Evolutionary conservation across 2,888 invertebrate genomes (phyloP).

Genomic region (Drosophila nr. perissopoda): DNA sequence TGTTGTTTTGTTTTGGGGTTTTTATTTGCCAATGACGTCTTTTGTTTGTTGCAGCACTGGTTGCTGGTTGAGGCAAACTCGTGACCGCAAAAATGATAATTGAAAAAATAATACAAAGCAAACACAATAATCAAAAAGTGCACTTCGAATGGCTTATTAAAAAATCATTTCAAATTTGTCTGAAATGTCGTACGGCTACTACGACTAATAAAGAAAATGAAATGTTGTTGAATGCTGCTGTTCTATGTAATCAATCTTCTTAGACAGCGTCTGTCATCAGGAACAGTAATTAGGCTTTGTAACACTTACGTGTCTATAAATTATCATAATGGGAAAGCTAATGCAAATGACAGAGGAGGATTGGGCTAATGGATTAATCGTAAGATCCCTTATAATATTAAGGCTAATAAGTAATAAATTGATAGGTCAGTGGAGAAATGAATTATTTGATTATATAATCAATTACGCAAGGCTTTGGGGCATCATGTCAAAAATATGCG

Average conservation of each 20-base stretch:
- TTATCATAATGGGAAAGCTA: too few species aligned
- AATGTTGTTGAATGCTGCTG: not conserved
- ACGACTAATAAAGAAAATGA: constrained; percentile 11
- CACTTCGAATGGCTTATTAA: constrained; percentile 47
- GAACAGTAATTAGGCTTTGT: constrained; percentile 6
- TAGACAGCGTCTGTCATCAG: not conserved
- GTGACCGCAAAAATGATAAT: constrained; percentile 45
- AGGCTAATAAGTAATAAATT: not conserved
- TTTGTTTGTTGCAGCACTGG: constrained; percentile 30
- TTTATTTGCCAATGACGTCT: constrained; percentile 54
- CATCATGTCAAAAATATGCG: not conserved
- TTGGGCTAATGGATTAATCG: not conserved
- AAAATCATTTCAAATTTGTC: constrained; percentile 41
- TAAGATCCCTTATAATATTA: not conserved
- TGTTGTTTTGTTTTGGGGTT: not conserved
- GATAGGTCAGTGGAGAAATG: not conserved
- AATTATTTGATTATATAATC: not conserved
- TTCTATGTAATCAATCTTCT: constrained; percentile 12
- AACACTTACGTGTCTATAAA: not conserved
- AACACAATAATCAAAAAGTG: constrained; percentile 6
- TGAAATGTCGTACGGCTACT: constrained; percentile 3
- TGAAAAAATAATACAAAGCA: constrained; percentile 18
- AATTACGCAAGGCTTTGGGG: not conserved
- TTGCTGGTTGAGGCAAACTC: constrained; percentile 36
- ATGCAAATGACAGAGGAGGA: not conserved